Evolutionary conservation across 2,797 vertebrate genomes (phyloP), one percentile per base, ranked within the genome.

Genomic region (Periophthalmus magnuspinnatus): DNA sequence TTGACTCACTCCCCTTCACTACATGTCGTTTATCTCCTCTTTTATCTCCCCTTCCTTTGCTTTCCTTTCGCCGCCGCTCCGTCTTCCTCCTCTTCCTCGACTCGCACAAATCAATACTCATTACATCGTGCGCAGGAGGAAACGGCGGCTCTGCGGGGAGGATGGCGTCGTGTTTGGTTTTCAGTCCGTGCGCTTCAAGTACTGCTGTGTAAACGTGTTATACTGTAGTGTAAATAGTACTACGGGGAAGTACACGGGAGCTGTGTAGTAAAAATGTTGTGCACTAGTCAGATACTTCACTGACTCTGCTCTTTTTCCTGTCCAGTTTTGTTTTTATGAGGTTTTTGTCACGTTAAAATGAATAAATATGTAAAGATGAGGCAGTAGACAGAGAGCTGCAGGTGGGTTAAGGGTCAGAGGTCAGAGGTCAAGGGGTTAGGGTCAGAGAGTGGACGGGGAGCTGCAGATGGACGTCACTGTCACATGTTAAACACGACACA

Each of bases 71-170:
- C n/a, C n/a, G n/a, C n/a, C n/a, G n/a, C n/a, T 65, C 75, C 36
- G 0, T 56, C 52, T 2, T 52, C 19, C 14, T n/a, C 60, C 50
- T 70, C 67, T 77, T 34, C 62, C 62, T 67, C 32, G 65, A 60
- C 70, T 16, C 56, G 70, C 79, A 82, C 82, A 83, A 86, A 87
- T 84, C 79, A 79, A 84, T 77, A 73, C 71, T 70, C 75, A 65
- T 77, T 82, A 83, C 45, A 36, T 71, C 19, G 55, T 33, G 63
- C 19, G 19, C 45, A n/a, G 63, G 63, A 50, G 45, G 33, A 65
- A 33, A 50, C 45, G 6, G 63, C 13, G 22, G 50, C 63, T 32
- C 45, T 50, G 14, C 22, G 52, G 45, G 45, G 45, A 11, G 45
- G n/a, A 33, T 21, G 63, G 33, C 13, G 24, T 33, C 63, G 17